Conservation (phyloP, 2,888 invertebrate species). For the Thymelicus sylvestris region DNA sequence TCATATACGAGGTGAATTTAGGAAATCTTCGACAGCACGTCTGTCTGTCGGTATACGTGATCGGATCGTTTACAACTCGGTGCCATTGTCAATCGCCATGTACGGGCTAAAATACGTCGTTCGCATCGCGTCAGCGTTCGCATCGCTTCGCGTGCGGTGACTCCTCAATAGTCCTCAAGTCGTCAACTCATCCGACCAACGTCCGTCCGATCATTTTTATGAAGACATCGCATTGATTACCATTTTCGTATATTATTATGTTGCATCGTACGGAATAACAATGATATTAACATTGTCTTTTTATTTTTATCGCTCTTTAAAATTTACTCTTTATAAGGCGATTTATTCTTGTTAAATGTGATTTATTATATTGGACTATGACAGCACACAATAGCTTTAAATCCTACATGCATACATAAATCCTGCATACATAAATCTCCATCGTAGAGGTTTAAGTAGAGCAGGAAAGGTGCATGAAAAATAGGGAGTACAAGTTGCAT, state of each 20-base stretch:
- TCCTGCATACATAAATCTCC: too few species aligned
- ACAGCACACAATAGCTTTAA: not conserved
- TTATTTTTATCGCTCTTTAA: constrained; percentile 32
- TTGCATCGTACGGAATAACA: constrained; percentile 40
- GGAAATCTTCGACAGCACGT: constrained; percentile 17
- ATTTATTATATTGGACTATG: not conserved
- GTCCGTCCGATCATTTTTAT: constrained; percentile 53
- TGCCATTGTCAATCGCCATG: constrained; percentile 45
- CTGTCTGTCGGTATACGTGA: constrained; percentile 19
- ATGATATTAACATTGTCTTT: constrained; percentile 20
- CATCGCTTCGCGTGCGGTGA: constrained; percentile 60
- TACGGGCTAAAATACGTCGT: constrained; percentile 54
- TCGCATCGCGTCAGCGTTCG: constrained; percentile 46
- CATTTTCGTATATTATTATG: constrained; percentile 62
- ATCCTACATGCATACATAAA: too few species aligned
- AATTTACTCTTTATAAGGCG: constrained; percentile 29
- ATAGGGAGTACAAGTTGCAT: too few species aligned
- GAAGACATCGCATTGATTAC: constrained; percentile 55
- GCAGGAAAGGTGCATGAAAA: too few species aligned
- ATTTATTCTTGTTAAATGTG: constrained; percentile 4
- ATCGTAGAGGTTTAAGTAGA: too few species aligned
- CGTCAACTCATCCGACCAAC: constrained; percentile 47
- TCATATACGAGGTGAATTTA: constrained; percentile 20
- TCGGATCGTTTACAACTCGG: constrained; percentile 27
- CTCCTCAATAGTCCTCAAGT: constrained; percentile 42